A percentile compares a stretch with the other conserved stretches of the same genome.
Conservation (phyloP, 2,888 invertebrate genomes). For the Caenorhabditis angaria region DNA sequence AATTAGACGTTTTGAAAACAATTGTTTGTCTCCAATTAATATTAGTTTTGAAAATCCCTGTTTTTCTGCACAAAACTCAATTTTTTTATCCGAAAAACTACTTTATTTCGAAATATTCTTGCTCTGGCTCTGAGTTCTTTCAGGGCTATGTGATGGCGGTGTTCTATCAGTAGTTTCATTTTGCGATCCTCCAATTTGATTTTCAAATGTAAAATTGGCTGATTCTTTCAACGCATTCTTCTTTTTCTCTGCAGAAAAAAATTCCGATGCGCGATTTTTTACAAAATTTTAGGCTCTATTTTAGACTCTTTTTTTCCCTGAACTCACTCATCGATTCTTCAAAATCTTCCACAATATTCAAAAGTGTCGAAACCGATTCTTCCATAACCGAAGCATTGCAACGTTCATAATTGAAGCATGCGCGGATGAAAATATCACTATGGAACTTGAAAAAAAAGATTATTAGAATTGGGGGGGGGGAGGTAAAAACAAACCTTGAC, state of each 20-base stretch:
- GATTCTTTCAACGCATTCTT: slow-evolving; percentile 17
- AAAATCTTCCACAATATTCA: slow-evolving; percentile 41
- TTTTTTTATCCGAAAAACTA: background rate
- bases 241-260: slow-evolving; percentile 28
- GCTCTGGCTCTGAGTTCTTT: too few relatives aligned
- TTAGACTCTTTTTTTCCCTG: background rate
- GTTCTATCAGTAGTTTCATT: slow-evolving; percentile 41
- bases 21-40: background rate
- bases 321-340: slow-evolving; percentile 27
- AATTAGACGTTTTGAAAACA: too few relatives aligned
- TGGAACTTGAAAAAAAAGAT: slow-evolving; percentile 20
- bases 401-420: slow-evolving; percentile 36
- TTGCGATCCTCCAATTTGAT: slow-evolving; percentile 32
- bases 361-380: slow-evolving; percentile 39
- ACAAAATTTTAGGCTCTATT: background rate
- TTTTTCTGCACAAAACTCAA: background rate
- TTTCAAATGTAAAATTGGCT: slow-evolving; percentile 11
- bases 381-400: slow-evolving; percentile 37
- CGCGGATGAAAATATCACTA: slow-evolving; percentile 23
- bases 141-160: slow-evolving; percentile 1
- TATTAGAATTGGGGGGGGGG: background rate
- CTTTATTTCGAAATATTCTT: background rate
- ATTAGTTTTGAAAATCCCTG: background rate
- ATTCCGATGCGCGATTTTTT: background rate
- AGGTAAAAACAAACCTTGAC: slow-evolving; percentile 13